These are phyloP conservation scores for Cuniculus paca DNA, from an alignment of 2,797 vertebrate species.

Conservation along the genomic window DNA sequence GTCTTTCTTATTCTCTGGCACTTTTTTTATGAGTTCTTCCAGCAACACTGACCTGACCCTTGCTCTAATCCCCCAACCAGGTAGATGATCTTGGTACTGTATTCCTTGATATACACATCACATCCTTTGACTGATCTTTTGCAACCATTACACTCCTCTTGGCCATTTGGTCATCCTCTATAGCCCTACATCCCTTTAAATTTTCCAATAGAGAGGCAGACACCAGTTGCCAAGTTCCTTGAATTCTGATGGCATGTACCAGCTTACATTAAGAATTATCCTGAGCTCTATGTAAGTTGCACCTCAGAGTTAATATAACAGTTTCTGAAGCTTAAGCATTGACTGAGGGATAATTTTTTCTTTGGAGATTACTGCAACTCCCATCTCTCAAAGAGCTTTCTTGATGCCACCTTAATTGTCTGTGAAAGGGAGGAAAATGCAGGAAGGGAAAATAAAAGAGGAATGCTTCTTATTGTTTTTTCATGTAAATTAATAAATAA, in stretches of 20 bases:
- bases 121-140: neutral
- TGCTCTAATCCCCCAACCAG: accelerated
- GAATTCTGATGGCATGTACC: neutral
- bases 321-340: neutral
- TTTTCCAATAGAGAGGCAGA: neutral
- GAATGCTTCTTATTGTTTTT: neutral
- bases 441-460: neutral
- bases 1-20: neutral
- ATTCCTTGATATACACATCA: neutral
- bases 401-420: neutral
- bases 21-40: neutral
- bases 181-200: neutral
- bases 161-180: neutral
- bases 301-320: neutral
- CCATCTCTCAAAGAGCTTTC: neutral
- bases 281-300: neutral
- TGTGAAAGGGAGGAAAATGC: neutral
- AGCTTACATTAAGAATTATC: neutral
- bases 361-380: neutral
- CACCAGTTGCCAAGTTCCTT: neutral
- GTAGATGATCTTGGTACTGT: neutral
- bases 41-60: accelerated
- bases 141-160: neutral
- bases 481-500: neutral
- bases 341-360: neutral